These are phyloP conservation scores for Andrena hattorfiana DNA, from an alignment of 2,888 invertebrate genomes.

Conservation along the genomic window DNA sequence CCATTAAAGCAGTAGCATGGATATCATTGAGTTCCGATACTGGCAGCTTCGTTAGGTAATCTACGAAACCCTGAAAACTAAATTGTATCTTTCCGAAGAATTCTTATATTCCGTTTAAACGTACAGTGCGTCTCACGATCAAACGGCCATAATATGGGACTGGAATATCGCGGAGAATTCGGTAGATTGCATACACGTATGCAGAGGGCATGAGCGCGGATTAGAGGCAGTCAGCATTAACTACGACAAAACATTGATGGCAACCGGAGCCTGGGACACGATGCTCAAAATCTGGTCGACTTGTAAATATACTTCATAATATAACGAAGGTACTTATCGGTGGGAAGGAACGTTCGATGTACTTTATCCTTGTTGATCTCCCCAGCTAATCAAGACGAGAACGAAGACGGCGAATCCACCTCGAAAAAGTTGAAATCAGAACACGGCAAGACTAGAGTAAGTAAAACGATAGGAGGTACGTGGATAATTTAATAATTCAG, in stretches of 20 bases:
- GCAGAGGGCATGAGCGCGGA: conserved; percentile 96
- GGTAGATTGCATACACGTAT: conserved; percentile 92
- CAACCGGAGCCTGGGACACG: conserved; percentile 97
- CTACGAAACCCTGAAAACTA: neutral
- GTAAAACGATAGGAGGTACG: conserved; percentile 60
- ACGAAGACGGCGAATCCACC: conserved; percentile 87
- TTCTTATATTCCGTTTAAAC: neutral
- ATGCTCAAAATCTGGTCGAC: conserved; percentile 96
- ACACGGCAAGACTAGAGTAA: conserved; percentile 87
- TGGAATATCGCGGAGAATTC: conserved; percentile 92
- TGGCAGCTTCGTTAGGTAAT: conserved; percentile 90
- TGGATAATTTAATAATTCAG: neutral
- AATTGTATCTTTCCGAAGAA: neutral
- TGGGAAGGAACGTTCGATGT: neutral
- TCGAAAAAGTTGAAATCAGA: conserved; percentile 88
- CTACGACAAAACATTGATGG: conserved; percentile 88
- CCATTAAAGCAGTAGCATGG: conserved; percentile 96
- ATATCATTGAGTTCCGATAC: conserved; percentile 89
- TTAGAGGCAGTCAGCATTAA: conserved; percentile 95
- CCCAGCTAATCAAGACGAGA: conserved; percentile 83
- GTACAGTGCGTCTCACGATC: conserved; percentile 94
- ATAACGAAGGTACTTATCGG: neutral
- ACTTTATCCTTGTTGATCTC: conserved; percentile 23
- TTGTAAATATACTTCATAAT: conserved; percentile 84
- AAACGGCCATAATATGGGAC: conserved; percentile 95